Base-by-base conservation (phyloP, 2,797 vertebrate species). In the Buceros bicornis region DNA sequence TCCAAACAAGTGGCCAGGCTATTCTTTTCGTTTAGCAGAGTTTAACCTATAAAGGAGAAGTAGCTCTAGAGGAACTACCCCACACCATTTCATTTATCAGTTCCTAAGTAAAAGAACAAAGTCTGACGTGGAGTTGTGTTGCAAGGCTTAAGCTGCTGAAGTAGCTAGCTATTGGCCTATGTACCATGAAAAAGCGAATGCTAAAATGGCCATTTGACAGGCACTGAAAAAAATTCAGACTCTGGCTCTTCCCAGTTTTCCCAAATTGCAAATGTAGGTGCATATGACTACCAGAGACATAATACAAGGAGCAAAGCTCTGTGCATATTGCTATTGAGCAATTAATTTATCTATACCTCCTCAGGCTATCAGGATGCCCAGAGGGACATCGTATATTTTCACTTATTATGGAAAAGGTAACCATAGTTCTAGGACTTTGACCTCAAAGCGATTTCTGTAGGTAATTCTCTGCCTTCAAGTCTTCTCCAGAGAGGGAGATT, bases 341-440 rank as follows among this genome's bases (percentile, higher is more conserved):
- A 82, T 95, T 96, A 96, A 95, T 91, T 94, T 90, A 53, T 86
- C 91, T 87, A 1, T 66, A 72, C 9, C 31, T 91, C 95, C 87
- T 95, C 70, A 76, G 85, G 96, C 80, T 90, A 77, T 16, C 35
- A 66, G 24, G 16, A 53, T 90, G 66, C 25, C 73, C 77, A 67
- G 14, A 40, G 94, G 80, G 82, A 97, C 2, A 0, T 35, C 56
- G 64, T 22, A 77, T 62, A 82, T 91, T 93, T 84, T 77, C 80
- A 90, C 70, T 93, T 91, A 76, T 92, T 82, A 90, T 35, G 24
- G 43, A 82, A 92, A 88, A 95, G 35, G 94, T 72, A 96, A 91
- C 43, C 0, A 0, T 60, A 94, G 48, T 95, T 90, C 80, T 64
- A 91, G 77, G 77, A 86, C 70, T 95, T 95, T 95, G 93, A 95